Evolutionary conservation across 2,888 invertebrate species (phyloP).

Genomic region (Drepanosiphum platanoidis): DNA sequence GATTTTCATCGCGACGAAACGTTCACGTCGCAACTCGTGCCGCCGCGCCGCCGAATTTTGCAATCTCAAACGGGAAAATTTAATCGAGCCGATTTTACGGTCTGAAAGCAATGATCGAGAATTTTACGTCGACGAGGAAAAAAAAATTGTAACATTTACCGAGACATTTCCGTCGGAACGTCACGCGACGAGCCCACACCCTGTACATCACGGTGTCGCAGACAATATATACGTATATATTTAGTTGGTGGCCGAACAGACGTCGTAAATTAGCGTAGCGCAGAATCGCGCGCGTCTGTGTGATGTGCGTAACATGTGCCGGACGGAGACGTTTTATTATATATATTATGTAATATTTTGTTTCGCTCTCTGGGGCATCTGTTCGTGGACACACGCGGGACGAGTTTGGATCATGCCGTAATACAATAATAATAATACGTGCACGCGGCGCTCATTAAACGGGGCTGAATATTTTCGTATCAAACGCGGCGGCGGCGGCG

Average conservation of each 20-base stretch:
- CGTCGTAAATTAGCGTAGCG: slow-evolving; percentile 45
- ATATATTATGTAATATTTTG: slow-evolving; percentile 12
- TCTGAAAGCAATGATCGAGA: too few species aligned
- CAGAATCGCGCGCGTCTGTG: slow-evolving; percentile 48
- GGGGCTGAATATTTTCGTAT: slow-evolving; percentile 35
- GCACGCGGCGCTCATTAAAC: slow-evolving; percentile 16
- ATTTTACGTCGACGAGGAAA: too few species aligned
- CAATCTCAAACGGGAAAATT: too few species aligned
- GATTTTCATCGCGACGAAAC: too few species aligned
- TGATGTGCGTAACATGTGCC: slow-evolving; percentile 39
- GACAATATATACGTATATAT: background rate
- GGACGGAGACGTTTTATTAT: slow-evolving; percentile 56
- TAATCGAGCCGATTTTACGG: too few species aligned
- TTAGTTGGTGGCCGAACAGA: slow-evolving; percentile 31
- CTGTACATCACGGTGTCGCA: background rate
- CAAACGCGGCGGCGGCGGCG: slow-evolving; percentile 27
- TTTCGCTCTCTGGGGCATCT: slow-evolving; percentile 46
- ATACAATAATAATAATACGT: background rate
- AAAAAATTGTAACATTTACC: too few species aligned
- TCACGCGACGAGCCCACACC: too few species aligned
- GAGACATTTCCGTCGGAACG: too few species aligned
- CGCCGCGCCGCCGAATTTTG: too few species aligned
- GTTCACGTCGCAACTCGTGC: too few species aligned
- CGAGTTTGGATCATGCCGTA: slow-evolving; percentile 14
- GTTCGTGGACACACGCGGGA: slow-evolving; percentile 19